Percentiles rank a stretch among this genome's conserved stretches.
Conservation (phyloP, 2,113 vertebrate genomes). For the Cariama cristata region DNA sequence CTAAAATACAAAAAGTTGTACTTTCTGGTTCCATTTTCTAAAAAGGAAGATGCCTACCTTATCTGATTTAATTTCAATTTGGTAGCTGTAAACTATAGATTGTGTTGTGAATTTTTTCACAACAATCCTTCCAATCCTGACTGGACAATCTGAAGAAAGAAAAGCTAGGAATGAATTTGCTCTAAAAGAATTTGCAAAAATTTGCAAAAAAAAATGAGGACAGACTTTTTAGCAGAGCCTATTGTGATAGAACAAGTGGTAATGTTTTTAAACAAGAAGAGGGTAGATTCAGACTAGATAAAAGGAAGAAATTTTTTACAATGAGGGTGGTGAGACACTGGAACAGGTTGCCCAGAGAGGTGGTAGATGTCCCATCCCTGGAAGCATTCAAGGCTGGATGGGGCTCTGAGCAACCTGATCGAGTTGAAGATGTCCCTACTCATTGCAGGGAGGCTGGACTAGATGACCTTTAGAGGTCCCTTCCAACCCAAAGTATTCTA, state of each 20-base stretch:
- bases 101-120: not conserved
- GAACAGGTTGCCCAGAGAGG: not conserved
- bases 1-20: not conserved
- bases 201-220: not conserved
- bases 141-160: not conserved
- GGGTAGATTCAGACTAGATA: too few relatives aligned
- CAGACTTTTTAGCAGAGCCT: not conserved
- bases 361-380: not conserved
- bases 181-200: not conserved
- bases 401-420: not conserved
- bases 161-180: not conserved
- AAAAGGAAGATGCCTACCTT: not conserved
- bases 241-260: too few relatives aligned
- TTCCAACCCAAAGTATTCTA: not conserved
- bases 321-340: too few relatives aligned
- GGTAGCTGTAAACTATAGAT: not conserved
- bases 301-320: too few relatives aligned
- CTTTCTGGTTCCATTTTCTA: not conserved
- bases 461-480: not conserved
- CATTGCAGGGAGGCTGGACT: not conserved
- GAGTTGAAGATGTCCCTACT: not conserved
- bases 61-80: not conserved
- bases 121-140: not conserved
- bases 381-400: not conserved
- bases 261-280: too few relatives aligned